Conservation (phyloP, 2,113 vertebrate genomes). For the Irena cyanogastra region DNA sequence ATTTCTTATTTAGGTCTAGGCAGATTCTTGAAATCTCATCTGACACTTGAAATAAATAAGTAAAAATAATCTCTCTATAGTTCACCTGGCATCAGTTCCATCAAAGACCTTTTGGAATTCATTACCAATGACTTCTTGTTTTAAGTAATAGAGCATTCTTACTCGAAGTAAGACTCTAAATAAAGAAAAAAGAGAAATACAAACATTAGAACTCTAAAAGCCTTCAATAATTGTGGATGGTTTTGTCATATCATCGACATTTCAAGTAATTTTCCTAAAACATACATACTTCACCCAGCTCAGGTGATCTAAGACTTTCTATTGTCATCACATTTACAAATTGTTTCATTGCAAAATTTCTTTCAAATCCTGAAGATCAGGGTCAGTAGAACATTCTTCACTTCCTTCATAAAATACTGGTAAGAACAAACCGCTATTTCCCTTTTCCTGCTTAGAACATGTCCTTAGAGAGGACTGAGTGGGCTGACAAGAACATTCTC, state of each 20-base stretch:
- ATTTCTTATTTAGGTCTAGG: not conserved
- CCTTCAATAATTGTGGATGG: not conserved
- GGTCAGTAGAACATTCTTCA: not conserved
- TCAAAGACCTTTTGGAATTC: conserved; percentile 90
- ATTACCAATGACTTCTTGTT: conserved; percentile 96
- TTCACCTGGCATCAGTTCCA: conserved; percentile 89
- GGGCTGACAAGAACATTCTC: not conserved
- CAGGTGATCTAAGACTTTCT: not conserved
- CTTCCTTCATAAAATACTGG: not conserved
- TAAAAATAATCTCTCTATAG: not conserved
- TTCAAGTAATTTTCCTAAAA: not conserved
- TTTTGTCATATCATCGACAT: not conserved
- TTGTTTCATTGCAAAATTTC: not conserved
- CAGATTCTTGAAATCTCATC: not conserved
- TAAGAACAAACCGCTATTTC: not conserved
- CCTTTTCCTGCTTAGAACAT: not conserved
- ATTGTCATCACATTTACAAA: not conserved
- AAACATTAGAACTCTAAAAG: not conserved
- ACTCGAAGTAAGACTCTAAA: conserved; percentile 94
- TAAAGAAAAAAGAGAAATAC: not conserved
- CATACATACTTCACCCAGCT: not conserved
- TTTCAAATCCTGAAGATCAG: not conserved
- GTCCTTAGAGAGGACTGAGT: accelerated
- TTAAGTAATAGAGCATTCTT: conserved; percentile 98
- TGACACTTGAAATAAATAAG: not conserved